Evolutionary conservation across 2,888 invertebrate species (phyloP).

Genomic region (Phragmatobia fuliginosa): DNA sequence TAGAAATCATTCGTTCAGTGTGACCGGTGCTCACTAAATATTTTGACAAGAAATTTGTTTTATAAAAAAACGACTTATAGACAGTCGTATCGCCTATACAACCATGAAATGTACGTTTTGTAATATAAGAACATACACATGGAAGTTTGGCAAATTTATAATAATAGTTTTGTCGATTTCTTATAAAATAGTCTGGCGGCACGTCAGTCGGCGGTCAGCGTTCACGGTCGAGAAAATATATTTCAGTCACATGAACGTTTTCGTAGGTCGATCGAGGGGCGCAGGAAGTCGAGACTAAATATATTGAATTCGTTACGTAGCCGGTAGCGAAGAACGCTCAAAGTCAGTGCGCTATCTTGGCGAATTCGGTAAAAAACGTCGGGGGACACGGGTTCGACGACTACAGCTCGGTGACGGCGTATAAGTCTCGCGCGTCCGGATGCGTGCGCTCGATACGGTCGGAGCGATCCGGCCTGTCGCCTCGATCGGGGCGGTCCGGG

Average conservation of each 20-base stretch:
- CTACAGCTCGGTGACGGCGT: conserved; percentile 88
- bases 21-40: conserved; percentile 30
- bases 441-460: conserved; percentile 54
- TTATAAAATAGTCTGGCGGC: conserved; percentile 33
- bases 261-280: not conserved
- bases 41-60: conserved; percentile 11
- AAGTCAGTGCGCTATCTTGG: not conserved
- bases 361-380: conserved; percentile 10
- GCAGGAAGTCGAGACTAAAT: not conserved
- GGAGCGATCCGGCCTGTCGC: conserved; percentile 44
- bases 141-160: not conserved
- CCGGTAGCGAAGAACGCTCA: not conserved
- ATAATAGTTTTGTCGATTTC: conserved; percentile 5
- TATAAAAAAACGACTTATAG: conserved; percentile 8
- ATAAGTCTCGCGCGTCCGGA: conserved; percentile 86
- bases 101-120: conserved; percentile 20
- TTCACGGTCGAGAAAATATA: conserved; percentile 30
- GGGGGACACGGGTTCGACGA: conserved; percentile 15
- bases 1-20: conserved; percentile 36
- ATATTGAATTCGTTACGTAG: not conserved
- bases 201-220: conserved; percentile 17
- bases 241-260: conserved; percentile 6
- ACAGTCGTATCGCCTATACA: conserved; percentile 6
- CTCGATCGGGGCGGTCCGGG: conserved; percentile 89
- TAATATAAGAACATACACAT: conserved; percentile 15